Conservation (phyloP, 2,797 vertebrate species). For the Eulemur mongoz region DNA sequence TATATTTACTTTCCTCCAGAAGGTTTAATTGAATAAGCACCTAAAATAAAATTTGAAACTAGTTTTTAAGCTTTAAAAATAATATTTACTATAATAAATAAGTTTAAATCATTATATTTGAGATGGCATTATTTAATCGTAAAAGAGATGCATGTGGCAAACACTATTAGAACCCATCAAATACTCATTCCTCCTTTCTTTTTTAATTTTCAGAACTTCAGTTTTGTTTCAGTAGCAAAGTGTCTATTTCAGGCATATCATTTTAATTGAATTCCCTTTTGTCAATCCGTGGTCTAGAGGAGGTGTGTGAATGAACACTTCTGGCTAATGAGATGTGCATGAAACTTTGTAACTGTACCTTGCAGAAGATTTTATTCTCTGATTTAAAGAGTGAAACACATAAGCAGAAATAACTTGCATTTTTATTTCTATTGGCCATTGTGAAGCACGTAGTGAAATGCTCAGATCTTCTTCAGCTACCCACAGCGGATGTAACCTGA, state of each 20-base stretch:
- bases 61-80: neutral
- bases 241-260: neutral
- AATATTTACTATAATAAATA: neutral
- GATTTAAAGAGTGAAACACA: neutral
- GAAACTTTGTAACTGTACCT: neutral
- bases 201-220: neutral
- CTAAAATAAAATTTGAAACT: neutral
- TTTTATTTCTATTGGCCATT: neutral
- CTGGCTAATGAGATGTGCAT: neutral
- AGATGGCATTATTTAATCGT: neutral
- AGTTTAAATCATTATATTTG: neutral
- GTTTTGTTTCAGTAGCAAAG: neutral
- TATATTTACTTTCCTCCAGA: neutral
- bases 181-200: neutral
- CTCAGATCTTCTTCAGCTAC: neutral
- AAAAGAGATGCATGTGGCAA: neutral
- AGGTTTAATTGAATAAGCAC: neutral
- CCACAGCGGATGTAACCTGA: neutral
- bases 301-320: neutral
- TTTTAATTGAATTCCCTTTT: neutral
- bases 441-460: neutral
- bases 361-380: neutral
- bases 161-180: neutral
- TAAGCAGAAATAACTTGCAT: neutral
- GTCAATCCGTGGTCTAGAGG: neutral